Evolutionary conservation across 2,888 invertebrate genomes (phyloP), one percentile per base, ranked within the genome.

Genomic region (Zaprionus lineosus): DNA sequence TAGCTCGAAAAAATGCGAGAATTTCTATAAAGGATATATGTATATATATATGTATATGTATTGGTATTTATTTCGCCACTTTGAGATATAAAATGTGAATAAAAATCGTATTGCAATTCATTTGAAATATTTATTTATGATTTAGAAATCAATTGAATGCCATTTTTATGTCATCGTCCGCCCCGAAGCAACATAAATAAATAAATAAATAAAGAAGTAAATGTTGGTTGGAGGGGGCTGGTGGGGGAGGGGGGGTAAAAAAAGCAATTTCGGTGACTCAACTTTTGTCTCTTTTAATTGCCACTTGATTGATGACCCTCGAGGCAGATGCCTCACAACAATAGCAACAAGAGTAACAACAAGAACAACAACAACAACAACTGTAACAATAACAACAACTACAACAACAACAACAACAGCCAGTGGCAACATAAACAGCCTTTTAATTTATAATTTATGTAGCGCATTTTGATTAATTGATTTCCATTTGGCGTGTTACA

Each of bases 401-500:
- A 29, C 34, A 34, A 16, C 16, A 34, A 16, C 14, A 34, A 16
- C 34, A 34, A 16, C 16, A 34, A 34, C 34, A 31, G 14, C 8
- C 7, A 37, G 21, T 40, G 12, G 16, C 26, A 37, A 36, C 37
- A 71, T 63, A 53, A 71, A 66, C 63, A 64, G 52, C 60, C 65
- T 58, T 83, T 81, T 84, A 81, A 81, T 79, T 79, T 83, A 83
- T 84, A 81, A 81, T 86, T 84, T 76, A 84, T 81, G 86, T 62
- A 72, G 62, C 55, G 68, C 33, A 51, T 65, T 81, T 73, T 81
- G 81, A 81, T 86, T 81, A 86, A 84, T 86, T 81, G 84, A 74
- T 74, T 59, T 77, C 61, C 67, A 85, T 83, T 79, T 65, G 62
- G 51, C 48, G 66, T 59, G 56, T 62, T 66, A 62, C 29, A 50